These are phyloP conservation scores for Bellardia bayeri DNA, from an alignment of 2,888 invertebrate species.

Conservation along the genomic window DNA sequence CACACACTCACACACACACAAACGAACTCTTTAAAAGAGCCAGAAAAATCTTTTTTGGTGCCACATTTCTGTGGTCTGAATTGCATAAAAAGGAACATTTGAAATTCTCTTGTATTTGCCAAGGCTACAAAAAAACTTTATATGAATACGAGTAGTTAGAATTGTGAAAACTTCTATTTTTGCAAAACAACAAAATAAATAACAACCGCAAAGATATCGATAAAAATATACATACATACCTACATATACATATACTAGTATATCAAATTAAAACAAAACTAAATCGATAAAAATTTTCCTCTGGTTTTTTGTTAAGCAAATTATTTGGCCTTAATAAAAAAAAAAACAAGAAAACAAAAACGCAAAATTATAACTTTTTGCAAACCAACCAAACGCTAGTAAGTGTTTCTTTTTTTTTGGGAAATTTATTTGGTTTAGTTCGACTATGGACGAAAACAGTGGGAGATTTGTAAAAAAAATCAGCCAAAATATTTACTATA, in stretches of 20 bases:
- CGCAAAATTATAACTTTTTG: background rate
- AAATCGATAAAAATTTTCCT: conserved; percentile 31
- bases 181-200: conserved; percentile 4
- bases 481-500: background rate
- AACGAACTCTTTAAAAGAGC: background rate
- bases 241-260: no score
- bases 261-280: conserved; percentile 3
- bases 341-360: background rate
- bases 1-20: background rate
- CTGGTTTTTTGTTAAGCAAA: conserved; percentile 12
- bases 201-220: conserved; percentile 11
- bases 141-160: background rate
- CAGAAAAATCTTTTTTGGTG: conserved; percentile 6
- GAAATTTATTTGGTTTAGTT: background rate
- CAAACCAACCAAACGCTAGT: background rate
- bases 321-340: conserved; percentile 24
- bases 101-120: conserved; percentile 5
- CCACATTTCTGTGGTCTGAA: conserved; percentile 31
- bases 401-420: background rate
- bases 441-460: background rate
- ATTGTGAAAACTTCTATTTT: conserved; percentile 5
- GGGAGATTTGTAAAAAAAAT: background rate
- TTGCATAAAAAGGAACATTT: background rate
- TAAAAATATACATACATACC: background rate
- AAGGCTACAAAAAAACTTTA: background rate